Evolutionary conservation across 1,140 invertebrate genomes (phyloP).

Genomic region (Drosophila sulfurigaster): DNA sequence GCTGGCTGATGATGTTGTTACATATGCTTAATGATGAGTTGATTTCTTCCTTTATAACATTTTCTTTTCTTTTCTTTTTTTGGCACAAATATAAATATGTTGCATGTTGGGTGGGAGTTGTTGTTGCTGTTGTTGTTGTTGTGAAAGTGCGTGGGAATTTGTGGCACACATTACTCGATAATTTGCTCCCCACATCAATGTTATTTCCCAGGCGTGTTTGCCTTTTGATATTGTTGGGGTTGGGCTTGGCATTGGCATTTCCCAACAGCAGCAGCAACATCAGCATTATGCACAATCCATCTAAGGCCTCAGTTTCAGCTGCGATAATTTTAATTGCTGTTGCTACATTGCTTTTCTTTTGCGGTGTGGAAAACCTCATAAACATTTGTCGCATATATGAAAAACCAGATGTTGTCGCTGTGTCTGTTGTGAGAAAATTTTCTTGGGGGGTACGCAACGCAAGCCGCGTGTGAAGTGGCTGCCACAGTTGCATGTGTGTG

Average conservation of each 20-base stretch:
- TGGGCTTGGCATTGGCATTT: constrained; percentile 14
- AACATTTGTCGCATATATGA: constrained; percentile 67
- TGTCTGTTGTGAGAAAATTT: constrained; percentile 66
- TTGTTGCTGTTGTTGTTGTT: constrained; percentile 1
- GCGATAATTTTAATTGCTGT: constrained; percentile 77
- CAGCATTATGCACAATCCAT: constrained; percentile 50
- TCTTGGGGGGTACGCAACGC: constrained; percentile 56
- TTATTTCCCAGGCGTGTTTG: constrained; percentile 72
- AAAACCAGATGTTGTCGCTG: constrained; percentile 67
- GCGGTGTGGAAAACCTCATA: constrained; percentile 48
- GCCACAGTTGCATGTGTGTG: constrained; percentile 28
- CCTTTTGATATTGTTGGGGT: background rate
- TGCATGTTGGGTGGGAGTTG: constrained; percentile 18
- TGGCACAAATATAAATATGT: constrained; percentile 9
- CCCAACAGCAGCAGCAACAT: constrained; percentile 10
- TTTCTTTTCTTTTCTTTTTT: constrained; percentile 18
- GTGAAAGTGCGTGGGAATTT: constrained; percentile 72
- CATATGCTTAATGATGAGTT: constrained; percentile 53
- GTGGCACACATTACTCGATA: constrained; percentile 26
- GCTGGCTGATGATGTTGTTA: constrained; percentile 48
- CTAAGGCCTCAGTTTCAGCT: constrained; percentile 54
- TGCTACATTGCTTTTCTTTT: constrained; percentile 53
- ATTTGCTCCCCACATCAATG: constrained; percentile 59
- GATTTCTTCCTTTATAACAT: constrained; percentile 19
- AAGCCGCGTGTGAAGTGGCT: constrained; percentile 63